Evolutionary conservation across 2,888 invertebrate species (phyloP).

Genomic region (Cheilosia scutellata): DNA sequence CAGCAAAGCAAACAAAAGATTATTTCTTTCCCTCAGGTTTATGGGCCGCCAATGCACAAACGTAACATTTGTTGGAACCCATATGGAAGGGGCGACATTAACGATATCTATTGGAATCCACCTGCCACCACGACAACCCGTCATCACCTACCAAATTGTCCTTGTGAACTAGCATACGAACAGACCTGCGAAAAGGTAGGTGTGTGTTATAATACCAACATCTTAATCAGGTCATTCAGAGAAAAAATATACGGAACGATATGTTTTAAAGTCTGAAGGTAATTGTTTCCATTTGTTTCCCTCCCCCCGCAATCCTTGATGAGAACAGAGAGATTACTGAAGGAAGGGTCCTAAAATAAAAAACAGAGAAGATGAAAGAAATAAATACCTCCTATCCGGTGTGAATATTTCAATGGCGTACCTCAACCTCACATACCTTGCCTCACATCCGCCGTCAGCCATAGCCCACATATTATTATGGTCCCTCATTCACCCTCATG

Average conservation of each 20-base stretch:
- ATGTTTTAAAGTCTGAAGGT: constrained; percentile 53
- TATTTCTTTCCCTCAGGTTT: constrained; percentile 68
- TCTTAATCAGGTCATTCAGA: constrained; percentile 64
- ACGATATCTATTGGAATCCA: constrained; percentile 75
- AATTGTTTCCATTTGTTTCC: constrained; percentile 58
- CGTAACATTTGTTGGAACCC: constrained; percentile 75
- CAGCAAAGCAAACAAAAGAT: constrained; percentile 43
- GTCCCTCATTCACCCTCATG: constrained; percentile 52
- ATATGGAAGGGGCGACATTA: constrained; percentile 72
- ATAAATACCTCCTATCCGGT: constrained; percentile 59
- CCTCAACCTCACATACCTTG: constrained; percentile 63
- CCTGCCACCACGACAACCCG: constrained; percentile 71
- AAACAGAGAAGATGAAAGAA: constrained; percentile 22
- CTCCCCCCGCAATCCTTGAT: constrained; percentile 45
- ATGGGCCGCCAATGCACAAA: constrained; percentile 74
- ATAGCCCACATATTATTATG: constrained; percentile 53
- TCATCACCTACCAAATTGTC: constrained; percentile 74
- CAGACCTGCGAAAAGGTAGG: constrained; percentile 74
- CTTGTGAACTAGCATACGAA: constrained; percentile 72
- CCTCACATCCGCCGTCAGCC: constrained; percentile 53
- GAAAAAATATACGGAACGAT: constrained; percentile 17
- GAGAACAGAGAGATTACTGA: constrained; percentile 42
- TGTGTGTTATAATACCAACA: constrained; percentile 43
- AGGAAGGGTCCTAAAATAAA: background rate
- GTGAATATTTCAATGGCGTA: constrained; percentile 71